Percentiles rank a stretch among this genome's conserved stretches.
phyloP scores from a whole-genome alignment of 2,888 invertebrate genomes.

The Pollenia amentaria region DNA sequence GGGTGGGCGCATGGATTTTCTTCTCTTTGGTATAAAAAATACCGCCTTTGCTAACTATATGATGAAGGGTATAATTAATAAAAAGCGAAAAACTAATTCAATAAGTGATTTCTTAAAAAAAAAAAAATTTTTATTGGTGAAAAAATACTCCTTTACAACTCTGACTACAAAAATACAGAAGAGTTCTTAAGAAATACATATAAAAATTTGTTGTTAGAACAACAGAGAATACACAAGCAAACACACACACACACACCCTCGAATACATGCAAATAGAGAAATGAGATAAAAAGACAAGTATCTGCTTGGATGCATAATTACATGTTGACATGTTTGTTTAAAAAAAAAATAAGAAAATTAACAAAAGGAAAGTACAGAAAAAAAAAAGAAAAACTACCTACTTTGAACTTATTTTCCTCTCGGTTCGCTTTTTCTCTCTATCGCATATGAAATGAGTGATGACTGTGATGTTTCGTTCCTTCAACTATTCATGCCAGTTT shows the following conservation, averaged over 20 bases:
- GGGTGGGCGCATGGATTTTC: too few species aligned
- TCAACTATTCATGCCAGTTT: slow-evolving; percentile 5
- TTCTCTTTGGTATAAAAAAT: too few species aligned
- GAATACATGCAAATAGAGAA: slow-evolving; percentile 20
- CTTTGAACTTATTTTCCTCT: slow-evolving; percentile 51
- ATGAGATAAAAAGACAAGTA: slow-evolving; percentile 55
- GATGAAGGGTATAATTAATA: too few species aligned
- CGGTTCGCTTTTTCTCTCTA: slow-evolving; percentile 20
- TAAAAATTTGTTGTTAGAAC: slow-evolving; percentile 56
- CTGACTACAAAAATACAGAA: slow-evolving; percentile 37
- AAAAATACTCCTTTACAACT: not conserved
- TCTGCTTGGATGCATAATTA: slow-evolving; percentile 72
- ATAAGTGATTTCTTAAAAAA: not conserved
- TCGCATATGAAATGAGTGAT: slow-evolving; percentile 42
- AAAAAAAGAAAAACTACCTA: slow-evolving; percentile 33
- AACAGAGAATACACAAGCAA: not conserved
- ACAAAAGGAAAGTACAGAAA: slow-evolving; percentile 9
- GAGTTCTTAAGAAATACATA: slow-evolving; percentile 52
- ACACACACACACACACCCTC: not conserved
- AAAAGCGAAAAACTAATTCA: too few species aligned
- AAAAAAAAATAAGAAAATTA: slow-evolving; percentile 19
- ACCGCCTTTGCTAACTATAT: too few species aligned
- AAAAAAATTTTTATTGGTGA: not conserved
- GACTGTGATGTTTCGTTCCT: slow-evolving; percentile 23
- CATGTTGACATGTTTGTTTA: slow-evolving; percentile 72